Percentiles rank a stretch among this genome's conserved stretches.
These are phyloP conservation scores for Tetranychus truncatus DNA, from an alignment of 2,888 invertebrate genomes.

Conservation along the genomic window DNA sequence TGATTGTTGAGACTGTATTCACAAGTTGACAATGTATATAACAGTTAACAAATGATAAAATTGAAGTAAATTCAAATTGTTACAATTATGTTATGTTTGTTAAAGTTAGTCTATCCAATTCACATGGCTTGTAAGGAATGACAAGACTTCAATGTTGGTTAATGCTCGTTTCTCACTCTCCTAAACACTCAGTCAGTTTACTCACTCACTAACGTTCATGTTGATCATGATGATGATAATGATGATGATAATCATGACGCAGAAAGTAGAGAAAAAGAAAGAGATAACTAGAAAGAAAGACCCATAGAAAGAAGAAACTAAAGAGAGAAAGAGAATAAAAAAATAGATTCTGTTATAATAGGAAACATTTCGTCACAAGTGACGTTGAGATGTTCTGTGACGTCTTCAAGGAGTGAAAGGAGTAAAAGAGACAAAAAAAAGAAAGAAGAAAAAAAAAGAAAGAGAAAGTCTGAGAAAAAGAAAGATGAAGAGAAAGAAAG, in stretches of 20 bases:
- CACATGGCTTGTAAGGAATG: neutral
- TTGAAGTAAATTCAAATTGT: neutral
- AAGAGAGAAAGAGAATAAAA: neutral
- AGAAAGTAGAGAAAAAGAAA: neutral
- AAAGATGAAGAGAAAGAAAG: neutral
- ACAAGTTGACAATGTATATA: too few relatives aligned
- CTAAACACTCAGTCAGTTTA: neutral
- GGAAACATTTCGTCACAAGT: constrained; percentile 1
- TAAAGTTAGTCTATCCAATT: neutral
- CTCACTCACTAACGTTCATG: neutral
- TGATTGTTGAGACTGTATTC: too few relatives aligned
- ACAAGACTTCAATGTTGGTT: neutral
- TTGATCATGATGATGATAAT: neutral
- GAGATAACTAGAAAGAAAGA: neutral
- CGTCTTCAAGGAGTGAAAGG: neutral
- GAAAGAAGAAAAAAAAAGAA: neutral
- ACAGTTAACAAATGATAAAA: too few relatives aligned
- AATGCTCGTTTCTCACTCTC: neutral
- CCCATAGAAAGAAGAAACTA: neutral
- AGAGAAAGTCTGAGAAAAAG: neutral
- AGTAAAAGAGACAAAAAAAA: neutral
- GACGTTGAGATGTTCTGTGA: neutral
- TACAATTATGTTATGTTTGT: too few relatives aligned
- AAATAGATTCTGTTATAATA: neutral
- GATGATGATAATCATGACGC: neutral